Evolutionary conservation across 2,888 invertebrate genomes (phyloP), one percentile per base, ranked within the genome.

Genomic region (Leuctra nigra): DNA sequence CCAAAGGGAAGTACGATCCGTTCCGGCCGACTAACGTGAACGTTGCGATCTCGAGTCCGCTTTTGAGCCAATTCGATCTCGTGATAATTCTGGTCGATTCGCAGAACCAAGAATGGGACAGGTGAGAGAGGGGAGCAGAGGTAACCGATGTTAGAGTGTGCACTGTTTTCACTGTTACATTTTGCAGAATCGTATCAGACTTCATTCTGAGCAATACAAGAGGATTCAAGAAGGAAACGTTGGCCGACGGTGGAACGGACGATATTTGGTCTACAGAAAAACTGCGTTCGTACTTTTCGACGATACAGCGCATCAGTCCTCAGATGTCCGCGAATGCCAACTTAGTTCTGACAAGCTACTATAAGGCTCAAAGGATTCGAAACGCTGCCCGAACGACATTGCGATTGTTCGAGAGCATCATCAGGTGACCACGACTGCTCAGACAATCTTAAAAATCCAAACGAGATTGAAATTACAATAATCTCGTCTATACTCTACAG

Each of bases 1-100:
- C 91, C 0, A 87, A 87, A 70, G 89, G 88, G 2, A 79, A 82
- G 63, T 82, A 86, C 61, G 79, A 83, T 62, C 75, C 77, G 0
- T 75, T 76, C 29, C 77, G 86, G 69, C 80, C 84, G 0, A 69
- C 83, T 1, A 78, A 78, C 61, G 78, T 82, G 38, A 89, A 88
- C 68, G 79, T 86, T 9, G 86, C 86, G 1, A 72, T 91, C 20
- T 86, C 86, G 6, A 86, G 86, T 63, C 90, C 91, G 0, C 72
- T 91, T 59, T 73, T 91, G 59, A 90, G 89, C 70, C 82, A 93
- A 59, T 94, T 94, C 70, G 94, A 94, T 74, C 74, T 94, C 53
- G 84, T 93, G 64, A 77, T 93, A 59, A 80, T 91, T 41, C 72
- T 94, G 23, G 74, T 83, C 64, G 92, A 93, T 68, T 80, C 81